phyloP scores from a whole-genome alignment of 2,888 invertebrate species.

The Syritta pipiens region DNA sequence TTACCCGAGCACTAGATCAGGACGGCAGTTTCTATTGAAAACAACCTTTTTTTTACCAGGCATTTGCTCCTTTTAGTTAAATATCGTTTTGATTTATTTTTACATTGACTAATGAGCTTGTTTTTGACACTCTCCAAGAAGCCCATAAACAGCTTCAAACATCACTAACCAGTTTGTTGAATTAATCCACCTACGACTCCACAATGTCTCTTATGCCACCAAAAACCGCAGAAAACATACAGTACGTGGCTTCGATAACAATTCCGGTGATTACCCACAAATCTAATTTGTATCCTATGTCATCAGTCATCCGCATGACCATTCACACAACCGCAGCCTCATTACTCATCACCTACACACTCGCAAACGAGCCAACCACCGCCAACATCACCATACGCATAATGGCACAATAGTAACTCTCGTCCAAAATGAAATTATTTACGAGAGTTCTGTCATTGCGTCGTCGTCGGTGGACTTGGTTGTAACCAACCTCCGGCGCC shows the following conservation, averaged over 20 bases:
- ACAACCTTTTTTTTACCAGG: no score
- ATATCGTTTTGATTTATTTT: no score
- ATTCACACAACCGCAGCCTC: slow-evolving; percentile 52
- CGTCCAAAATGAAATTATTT: slow-evolving; percentile 44
- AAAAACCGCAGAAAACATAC: slow-evolving; percentile 14
- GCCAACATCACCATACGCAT: no score
- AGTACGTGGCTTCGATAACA: slow-evolving; percentile 19
- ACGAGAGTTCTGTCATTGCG: slow-evolving; percentile 10
- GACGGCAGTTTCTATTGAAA: no score
- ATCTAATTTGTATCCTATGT: slow-evolving; percentile 57
- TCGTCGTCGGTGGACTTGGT: background rate
- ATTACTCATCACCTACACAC: slow-evolving; percentile 41
- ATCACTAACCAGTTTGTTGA: no score
- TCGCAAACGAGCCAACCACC: background rate
- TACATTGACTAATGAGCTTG: no score
- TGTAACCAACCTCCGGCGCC: background rate
- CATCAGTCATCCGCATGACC: slow-evolving; percentile 54
- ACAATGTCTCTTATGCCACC: background rate
- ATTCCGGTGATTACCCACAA: slow-evolving; percentile 48
- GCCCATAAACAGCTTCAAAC: no score
- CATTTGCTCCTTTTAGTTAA: no score
- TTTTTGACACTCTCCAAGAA: no score
- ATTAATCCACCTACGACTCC: no score
- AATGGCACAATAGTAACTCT: no score
- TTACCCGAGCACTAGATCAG: no score